Percentiles rank a stretch among this genome's conserved stretches.
These are phyloP conservation scores for Pampus argenteus DNA, from an alignment of 2,797 vertebrate genomes.

Conservation along the genomic window DNA sequence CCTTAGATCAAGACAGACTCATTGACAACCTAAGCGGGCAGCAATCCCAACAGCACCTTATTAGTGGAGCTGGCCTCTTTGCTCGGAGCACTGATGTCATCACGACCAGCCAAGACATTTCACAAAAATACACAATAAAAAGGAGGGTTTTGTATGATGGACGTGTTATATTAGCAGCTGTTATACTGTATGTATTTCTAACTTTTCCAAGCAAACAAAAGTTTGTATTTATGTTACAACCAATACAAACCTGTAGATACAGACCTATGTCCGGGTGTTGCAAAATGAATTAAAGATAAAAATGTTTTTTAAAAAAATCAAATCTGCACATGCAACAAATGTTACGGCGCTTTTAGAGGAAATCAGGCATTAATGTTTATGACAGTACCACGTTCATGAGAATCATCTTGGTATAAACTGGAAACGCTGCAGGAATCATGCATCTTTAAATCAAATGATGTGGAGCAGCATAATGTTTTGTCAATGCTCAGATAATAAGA, in stretches of 20 bases:
- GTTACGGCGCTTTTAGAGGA: neutral
- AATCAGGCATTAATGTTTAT: neutral
- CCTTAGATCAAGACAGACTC: slow-evolving; percentile 85
- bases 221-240: neutral
- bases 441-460: neutral
- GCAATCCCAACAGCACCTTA: slow-evolving; percentile 79
- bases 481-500: too few species aligned
- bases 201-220: neutral
- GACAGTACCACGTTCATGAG: neutral
- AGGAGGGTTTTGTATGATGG: neutral
- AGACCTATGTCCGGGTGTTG: neutral
- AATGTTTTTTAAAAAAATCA: neutral
- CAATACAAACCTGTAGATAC: neutral
- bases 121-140: slow-evolving; percentile 1
- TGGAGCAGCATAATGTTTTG: neutral
- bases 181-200: neutral
- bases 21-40: slow-evolving; percentile 83
- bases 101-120: slow-evolving; percentile 2
- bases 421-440: neutral
- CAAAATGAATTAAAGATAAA: too few species aligned
- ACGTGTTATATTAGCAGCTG: neutral
- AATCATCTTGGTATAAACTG: neutral
- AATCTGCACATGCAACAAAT: neutral
- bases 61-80: slow-evolving; percentile 73
- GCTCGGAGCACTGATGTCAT: slow-evolving; percentile 65